Base-by-base conservation (phyloP, 2,113 vertebrate species). In the Micronycteris hirsuta region DNA sequence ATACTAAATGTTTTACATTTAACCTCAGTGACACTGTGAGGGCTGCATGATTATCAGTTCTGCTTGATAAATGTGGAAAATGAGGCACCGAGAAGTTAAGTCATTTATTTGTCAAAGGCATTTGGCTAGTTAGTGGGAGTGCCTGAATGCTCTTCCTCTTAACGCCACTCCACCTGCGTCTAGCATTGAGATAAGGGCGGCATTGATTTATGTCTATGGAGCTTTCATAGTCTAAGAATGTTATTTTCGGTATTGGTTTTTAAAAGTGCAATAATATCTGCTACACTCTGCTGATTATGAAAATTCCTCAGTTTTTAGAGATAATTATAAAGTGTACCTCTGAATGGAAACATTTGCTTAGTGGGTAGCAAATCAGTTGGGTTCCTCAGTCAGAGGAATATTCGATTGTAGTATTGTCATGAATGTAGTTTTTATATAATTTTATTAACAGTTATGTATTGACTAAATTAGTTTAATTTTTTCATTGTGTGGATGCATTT, bases 1-100 rank as follows among this genome's bases (percentile, higher is more conserved):
- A 2, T 86, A 63, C 38, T 76, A 81, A 92, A 80, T 91, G 52
- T 94, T 95, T 86, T 74, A n/a, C 38, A 45, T 82, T 93, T 93
- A 92, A 71, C 26, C 28, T 86, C 38, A 70, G 2, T 74, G 80
- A 67, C 43, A 56, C 8, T 71, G 7, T 31, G 17, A 91, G 56
- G 67, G 49, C 54, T 92, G 43, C 15, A 12, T 78, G 68, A 61
- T 61, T 90, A 67, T 86, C 54, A 84, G 95, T 95, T 89, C 43
- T 22, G 58, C 67, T 91, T 74, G 76, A 77, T 15, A 70, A 8
- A 41, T 36, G 28, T 78, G 68, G 52, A 86, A 83, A 71, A 74
- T 20, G 38, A 91, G 70, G 24, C 28, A 33, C n/a, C 63, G 65
- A 68, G 43, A 71, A 81, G 70, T 68, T 65, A 84, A 76, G 41